These are phyloP conservation scores for Tonatia bakeri DNA, from an alignment of 2,113 vertebrate genomes.

Conservation along the genomic window DNA sequence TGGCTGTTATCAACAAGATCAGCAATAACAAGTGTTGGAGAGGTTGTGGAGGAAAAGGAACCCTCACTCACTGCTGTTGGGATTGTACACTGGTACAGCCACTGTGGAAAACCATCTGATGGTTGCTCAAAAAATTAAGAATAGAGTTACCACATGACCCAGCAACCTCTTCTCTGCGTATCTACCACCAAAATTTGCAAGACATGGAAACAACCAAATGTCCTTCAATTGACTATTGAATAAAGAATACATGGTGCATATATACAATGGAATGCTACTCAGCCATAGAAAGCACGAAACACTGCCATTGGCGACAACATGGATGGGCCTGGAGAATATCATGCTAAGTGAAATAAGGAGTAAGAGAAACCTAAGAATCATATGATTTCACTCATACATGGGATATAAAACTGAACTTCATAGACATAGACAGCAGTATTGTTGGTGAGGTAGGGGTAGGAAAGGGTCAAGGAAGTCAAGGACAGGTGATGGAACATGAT, in stretches of 20 bases:
- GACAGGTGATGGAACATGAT: background rate
- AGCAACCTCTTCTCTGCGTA: background rate
- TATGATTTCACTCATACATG: background rate
- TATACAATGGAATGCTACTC: background rate
- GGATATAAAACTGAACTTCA: background rate
- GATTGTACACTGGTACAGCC: too few relatives aligned
- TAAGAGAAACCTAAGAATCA: background rate
- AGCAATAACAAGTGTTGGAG: too few relatives aligned
- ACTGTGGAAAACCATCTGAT: too few relatives aligned
- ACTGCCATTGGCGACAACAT: background rate
- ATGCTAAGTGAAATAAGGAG: background rate
- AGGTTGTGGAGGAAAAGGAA: too few relatives aligned
- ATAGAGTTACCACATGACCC: background rate
- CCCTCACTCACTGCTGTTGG: too few relatives aligned
- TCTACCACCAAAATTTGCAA: background rate
- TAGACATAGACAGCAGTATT: background rate
- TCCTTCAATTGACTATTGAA: background rate
- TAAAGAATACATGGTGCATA: background rate
- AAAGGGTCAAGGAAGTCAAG: background rate
- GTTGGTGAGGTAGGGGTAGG: background rate
- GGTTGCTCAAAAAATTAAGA: background rate
- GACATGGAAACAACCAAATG: background rate
- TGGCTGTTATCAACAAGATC: background rate
- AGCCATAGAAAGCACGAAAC: background rate
- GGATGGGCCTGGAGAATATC: background rate